Percentiles rank a stretch among this genome's conserved stretches.
Evolutionary conservation across 2,888 invertebrate species (phyloP).

Genomic region (Macropis europaea): DNA sequence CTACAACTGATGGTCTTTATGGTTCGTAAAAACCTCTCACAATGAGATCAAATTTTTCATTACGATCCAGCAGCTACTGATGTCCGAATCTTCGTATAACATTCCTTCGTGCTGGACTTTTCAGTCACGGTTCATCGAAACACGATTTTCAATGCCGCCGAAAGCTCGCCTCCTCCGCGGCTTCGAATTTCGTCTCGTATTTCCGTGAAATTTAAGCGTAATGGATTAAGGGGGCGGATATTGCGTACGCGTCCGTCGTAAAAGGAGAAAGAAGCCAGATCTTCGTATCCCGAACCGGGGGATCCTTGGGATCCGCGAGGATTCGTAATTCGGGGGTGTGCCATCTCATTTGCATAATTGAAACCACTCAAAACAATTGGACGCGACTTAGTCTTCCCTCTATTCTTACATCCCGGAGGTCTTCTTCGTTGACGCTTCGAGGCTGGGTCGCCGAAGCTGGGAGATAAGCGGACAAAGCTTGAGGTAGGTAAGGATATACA

Average conservation of each 20-base stretch:
- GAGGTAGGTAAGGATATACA: constrained; percentile 17
- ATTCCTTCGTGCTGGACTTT: no score
- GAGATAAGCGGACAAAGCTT: constrained; percentile 5
- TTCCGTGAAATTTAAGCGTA: no score
- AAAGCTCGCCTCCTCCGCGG: no score
- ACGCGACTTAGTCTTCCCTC: constrained; percentile 61
- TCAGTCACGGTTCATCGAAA: no score
- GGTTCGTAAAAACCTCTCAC: no score
- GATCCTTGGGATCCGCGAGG: constrained; percentile 59
- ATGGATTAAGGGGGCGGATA: no score
- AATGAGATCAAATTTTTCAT: no score
- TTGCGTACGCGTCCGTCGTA: not conserved
- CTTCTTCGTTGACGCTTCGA: constrained; percentile 28
- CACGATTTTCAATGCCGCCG: no score
- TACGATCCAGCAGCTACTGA: no score
- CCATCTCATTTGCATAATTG: constrained; percentile 74
- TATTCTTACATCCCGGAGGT: constrained; percentile 50
- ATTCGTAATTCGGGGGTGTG: constrained; percentile 61
- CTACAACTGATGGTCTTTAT: no score
- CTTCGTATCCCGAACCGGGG: constrained; percentile 47
- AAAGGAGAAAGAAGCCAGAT: not conserved
- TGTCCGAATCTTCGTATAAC: no score
- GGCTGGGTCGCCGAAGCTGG: constrained; percentile 22
- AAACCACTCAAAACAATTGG: constrained; percentile 75
- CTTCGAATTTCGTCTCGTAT: no score